These are phyloP conservation scores for Cheirogaleus medius DNA, from an alignment of 2,113 vertebrate genomes.

Conservation along the genomic window DNA sequence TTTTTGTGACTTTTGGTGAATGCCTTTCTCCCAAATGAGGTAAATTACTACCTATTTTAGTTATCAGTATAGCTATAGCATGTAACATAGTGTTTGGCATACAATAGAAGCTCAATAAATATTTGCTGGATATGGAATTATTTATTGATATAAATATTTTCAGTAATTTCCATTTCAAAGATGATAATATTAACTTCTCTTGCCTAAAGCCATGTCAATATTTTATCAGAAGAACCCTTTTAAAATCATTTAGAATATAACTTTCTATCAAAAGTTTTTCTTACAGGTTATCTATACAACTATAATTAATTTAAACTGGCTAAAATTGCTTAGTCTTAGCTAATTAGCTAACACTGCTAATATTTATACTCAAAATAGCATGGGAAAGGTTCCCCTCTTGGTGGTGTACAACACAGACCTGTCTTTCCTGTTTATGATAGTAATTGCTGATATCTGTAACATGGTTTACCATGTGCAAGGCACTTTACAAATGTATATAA, in stretches of 20 bases:
- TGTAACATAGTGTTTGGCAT: neutral
- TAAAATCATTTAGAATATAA: neutral
- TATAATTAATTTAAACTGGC: slow-evolving; percentile 7
- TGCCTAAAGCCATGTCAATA: neutral
- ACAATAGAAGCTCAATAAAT: neutral
- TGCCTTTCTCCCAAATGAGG: neutral
- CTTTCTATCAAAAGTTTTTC: neutral
- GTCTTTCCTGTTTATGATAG: neutral
- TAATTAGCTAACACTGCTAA: neutral
- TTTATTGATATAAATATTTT: neutral
- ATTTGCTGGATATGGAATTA: neutral
- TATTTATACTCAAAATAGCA: neutral
- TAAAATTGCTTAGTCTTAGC: neutral
- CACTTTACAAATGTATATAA: neutral
- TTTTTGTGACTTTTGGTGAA: neutral
- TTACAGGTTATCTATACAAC: neutral
- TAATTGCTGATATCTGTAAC: neutral
- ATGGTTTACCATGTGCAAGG: neutral
- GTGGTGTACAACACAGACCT: neutral
- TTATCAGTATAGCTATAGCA: neutral
- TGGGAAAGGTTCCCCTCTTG: neutral
- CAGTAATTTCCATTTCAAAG: neutral
- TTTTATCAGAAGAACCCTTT: neutral
- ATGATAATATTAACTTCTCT: neutral
- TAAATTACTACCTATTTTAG: neutral